Base-by-base conservation (phyloP, 2,888 invertebrate species). In the Phyllotreta cruciferae region DNA sequence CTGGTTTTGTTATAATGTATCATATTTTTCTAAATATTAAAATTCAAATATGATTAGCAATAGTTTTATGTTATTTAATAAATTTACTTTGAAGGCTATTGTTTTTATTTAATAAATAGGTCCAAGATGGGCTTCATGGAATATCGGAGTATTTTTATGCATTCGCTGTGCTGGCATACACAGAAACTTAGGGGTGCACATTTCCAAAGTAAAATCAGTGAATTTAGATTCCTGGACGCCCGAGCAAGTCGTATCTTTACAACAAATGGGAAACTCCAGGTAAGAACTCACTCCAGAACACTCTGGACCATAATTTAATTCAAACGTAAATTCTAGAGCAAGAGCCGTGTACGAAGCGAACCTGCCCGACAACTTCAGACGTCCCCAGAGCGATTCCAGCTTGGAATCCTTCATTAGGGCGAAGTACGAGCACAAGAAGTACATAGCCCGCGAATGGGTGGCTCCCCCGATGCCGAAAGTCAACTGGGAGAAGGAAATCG, bases 51-150 rank as follows among this genome's bases (percentile, higher is more conserved):
- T 41, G 41, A n/a, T 9, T 41, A 41, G n/a, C 41, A 24, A 24
- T 41, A 41, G n/a, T 41, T 41, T 10, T 41, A 9, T 10, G 41
- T 35, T 49, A 14, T 49, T 35, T 49, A 9, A 49, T 41, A 9
- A 9, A 41, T n/a, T n/a, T 41, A 10, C 10, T n/a, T 41, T 9
- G 10, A 41, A 10, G 4, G 4, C 6, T 41, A n/a, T 10, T 41
- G 7, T 50, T 3, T 39, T 24, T 13, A 37, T 60, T 62, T 67
- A 50, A 34, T 50, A 10, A n/a, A 6, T 78, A 97, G 97, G 98
- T 80, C 99, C 99, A 62, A 88, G 99, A 81, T 99, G 98, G 98
- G 98, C 98, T 52, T 96, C 97, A 70, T 99, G 98, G 97, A 99
- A 99, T 82, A 84, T 99, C 70, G 99, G 99, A 44, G 93, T 99